These are phyloP conservation scores for Pterostichus niger DNA, from an alignment of 2,888 invertebrate genomes.

Conservation along the genomic window DNA sequence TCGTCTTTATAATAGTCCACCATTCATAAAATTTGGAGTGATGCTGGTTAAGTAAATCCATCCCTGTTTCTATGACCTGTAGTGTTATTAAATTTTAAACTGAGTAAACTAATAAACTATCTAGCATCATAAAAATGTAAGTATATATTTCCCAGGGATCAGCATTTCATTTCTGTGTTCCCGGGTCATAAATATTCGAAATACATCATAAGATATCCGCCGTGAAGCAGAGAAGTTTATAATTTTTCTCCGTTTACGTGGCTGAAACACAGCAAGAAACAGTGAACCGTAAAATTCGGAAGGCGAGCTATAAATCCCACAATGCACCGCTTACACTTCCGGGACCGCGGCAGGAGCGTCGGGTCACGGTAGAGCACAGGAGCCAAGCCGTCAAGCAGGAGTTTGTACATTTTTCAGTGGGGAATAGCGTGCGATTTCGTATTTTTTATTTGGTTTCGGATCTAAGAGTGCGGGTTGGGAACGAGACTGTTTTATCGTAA, in stretches of 20 bases:
- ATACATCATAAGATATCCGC: conserved; percentile 19
- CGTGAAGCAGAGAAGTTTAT: conserved; percentile 8
- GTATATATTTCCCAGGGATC: conserved; percentile 1
- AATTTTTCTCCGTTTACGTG: conserved; percentile 22
- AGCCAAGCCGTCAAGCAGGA: no score
- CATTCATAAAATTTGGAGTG: no score
- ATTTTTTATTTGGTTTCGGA: conserved; percentile 17
- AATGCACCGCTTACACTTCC: conserved; percentile 30
- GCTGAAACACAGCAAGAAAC: conserved; percentile 36
- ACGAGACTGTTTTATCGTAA: conserved; percentile 26
- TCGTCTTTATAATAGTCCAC: no score
- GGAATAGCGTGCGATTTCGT: conserved; percentile 17
- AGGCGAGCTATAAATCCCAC: conserved; percentile 29
- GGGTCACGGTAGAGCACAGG: not conserved
- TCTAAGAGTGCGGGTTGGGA: conserved; percentile 1
- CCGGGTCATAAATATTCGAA: conserved; percentile 9
- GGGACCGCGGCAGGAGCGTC: not conserved
- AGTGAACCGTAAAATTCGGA: conserved; percentile 22
- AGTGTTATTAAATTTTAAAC: no score
- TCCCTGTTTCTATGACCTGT: no score
- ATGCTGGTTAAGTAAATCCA: no score
- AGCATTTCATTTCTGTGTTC: conserved; percentile 9
- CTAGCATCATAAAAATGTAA: not conserved
- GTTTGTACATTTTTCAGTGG: conserved; percentile 24
- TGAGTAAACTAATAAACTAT: not conserved